These are phyloP conservation scores for Dryas iulia DNA, from an alignment of 1,140 invertebrate species.

Conservation along the genomic window DNA sequence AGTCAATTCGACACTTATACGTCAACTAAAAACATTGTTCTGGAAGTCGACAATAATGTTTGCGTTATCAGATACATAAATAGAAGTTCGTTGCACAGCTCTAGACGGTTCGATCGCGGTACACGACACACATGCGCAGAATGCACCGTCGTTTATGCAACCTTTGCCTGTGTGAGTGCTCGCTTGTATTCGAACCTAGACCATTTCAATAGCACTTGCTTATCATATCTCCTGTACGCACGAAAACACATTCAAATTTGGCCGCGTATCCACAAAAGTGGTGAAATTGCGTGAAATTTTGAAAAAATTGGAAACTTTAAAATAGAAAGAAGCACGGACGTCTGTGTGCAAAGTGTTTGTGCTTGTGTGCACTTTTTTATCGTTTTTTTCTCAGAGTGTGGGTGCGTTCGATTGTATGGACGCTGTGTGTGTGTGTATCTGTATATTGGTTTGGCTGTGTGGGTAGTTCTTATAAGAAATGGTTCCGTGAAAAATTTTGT, in stretches of 20 bases:
- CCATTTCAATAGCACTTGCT: slow-evolving; percentile 66
- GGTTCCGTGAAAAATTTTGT: slow-evolving; percentile 75
- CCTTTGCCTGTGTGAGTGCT: slow-evolving; percentile 53
- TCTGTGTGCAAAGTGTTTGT: slow-evolving; percentile 51
- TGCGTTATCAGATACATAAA: slow-evolving; percentile 16
- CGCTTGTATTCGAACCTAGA: slow-evolving; percentile 68
- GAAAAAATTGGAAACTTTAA: slow-evolving; percentile 40
- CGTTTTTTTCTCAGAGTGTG: slow-evolving; percentile 77
- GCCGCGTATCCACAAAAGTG: slow-evolving; percentile 38
- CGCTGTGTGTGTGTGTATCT: slow-evolving; percentile 22
- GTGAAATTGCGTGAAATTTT: slow-evolving; percentile 31
- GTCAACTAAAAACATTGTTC: neutral
- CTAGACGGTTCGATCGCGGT: slow-evolving; percentile 48
- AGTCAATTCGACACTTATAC: neutral
- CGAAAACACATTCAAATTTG: slow-evolving; percentile 47
- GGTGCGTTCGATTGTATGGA: slow-evolving; percentile 75
- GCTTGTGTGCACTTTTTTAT: slow-evolving; percentile 75
- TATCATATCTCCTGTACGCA: slow-evolving; percentile 59
- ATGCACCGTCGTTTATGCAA: slow-evolving; percentile 62
- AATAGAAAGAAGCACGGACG: slow-evolving; percentile 48
- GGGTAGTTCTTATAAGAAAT: slow-evolving; percentile 77
- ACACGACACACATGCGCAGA: slow-evolving; percentile 55
- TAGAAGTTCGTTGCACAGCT: slow-evolving; percentile 30
- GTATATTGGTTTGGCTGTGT: slow-evolving; percentile 34
- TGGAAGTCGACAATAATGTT: neutral